Base-by-base conservation (phyloP, 1,140 invertebrate genomes). In the Argopecten irradians region DNA sequence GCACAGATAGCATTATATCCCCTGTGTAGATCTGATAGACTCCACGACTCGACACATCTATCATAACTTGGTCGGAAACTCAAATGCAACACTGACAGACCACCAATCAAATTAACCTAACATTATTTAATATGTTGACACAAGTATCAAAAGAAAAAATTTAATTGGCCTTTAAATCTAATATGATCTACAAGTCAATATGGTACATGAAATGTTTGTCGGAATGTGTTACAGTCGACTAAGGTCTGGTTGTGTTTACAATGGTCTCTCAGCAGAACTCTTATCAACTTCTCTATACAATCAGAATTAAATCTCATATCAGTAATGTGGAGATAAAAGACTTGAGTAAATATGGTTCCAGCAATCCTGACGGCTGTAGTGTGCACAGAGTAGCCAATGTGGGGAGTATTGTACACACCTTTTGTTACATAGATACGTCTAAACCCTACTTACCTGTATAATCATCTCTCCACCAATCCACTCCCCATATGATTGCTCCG, bases 61-160 rank as follows among this genome's bases (percentile, higher is more conserved):
- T 71, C 55, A 71, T 71, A n/a, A 28, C n/a, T 71, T 71, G 8
- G 55, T n/a, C 55, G 55, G 55, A 71, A 71, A 71, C 28, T 71
- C 55, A 71, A 71, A 71, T 28, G 55, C 55, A 71, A 71, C 55
- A 71, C 11, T 71, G 55, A 71, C 55, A 71, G 55, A 71, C 55
- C 55, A 71, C 55, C n/a, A n/a, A 71, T 71, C 55, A 71, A 71
- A 71, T 71, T 71, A 71, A 16, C 55, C 55, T n/a, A n/a, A 71
- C 55, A 71, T 71, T 71, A 71, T 71, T 71, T 71, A 71, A 71
- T 71, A 71, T 71, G 55, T 71, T 71, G 55, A 71, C 55, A 71
- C 55, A 71, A 71, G 55, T 71, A 71, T 71, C 55, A 71, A 71
- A 71, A 71, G 55, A 71, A 71, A 71, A 71, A 71, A 71, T 71